Conservation (phyloP, 2,797 vertebrate species). For the Threskiornis aethiopicus region DNA sequence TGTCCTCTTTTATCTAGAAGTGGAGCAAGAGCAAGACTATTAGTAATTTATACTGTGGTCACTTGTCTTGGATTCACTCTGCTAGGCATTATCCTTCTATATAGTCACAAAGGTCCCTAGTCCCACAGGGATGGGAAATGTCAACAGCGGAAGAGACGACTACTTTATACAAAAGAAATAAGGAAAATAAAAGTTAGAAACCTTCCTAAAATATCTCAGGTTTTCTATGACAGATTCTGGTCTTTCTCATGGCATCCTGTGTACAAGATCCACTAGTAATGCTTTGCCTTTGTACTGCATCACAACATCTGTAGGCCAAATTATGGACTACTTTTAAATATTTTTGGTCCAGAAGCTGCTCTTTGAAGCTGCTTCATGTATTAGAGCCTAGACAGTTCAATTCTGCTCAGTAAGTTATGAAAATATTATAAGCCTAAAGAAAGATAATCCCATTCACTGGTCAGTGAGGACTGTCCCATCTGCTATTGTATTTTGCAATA, state of each 20-base stretch:
- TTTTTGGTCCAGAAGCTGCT: neutral
- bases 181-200: neutral
- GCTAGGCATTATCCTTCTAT: neutral
- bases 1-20: neutral
- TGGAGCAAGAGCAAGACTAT: neutral
- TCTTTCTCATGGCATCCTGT: neutral
- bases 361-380: neutral
- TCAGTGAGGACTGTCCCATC: neutral
- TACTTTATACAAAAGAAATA: neutral
- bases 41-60: neutral
- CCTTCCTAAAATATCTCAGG: neutral
- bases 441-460: neutral
- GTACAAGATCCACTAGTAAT: neutral
- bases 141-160: neutral
- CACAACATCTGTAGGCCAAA: neutral
- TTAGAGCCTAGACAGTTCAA: neutral
- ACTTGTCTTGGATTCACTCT: neutral
- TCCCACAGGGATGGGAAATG: neutral
- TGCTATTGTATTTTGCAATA: constrained; percentile 36
- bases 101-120: neutral
- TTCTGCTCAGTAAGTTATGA: neutral
- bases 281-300: neutral
- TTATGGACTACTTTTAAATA: neutral
- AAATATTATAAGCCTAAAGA: neutral
- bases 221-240: neutral